phyloP scores from a whole-genome alignment of 2,888 invertebrate species.

The Polyommatus iphigenia region DNA sequence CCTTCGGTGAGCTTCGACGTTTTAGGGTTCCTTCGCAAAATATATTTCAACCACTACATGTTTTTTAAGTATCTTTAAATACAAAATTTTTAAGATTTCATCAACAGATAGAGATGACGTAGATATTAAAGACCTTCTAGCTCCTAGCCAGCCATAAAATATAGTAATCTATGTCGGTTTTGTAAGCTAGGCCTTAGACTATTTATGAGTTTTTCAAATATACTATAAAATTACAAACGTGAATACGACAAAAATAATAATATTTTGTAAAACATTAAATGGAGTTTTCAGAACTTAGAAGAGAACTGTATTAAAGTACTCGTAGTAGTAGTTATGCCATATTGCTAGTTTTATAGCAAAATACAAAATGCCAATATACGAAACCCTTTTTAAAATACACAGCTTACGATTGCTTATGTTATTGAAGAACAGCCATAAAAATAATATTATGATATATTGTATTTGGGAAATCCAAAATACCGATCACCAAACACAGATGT shows the following conservation, averaged over 20 bases:
- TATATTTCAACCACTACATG: neutral
- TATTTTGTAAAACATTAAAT: too few species aligned
- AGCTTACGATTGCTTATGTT: neutral
- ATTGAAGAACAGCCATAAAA: neutral
- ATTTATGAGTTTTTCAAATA: too few species aligned
- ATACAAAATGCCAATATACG: neutral
- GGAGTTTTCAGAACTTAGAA: neutral
- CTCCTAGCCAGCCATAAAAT: too few species aligned
- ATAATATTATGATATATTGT: neutral
- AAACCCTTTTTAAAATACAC: neutral
- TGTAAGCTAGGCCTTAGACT: too few species aligned
- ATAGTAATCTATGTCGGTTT: too few species aligned
- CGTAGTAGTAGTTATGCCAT: too few species aligned
- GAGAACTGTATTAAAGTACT: neutral
- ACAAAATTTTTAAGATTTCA: too few species aligned
- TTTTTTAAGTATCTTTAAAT: too few species aligned
- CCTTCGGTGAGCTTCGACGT: neutral
- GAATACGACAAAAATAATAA: too few species aligned
- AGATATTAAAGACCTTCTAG: too few species aligned
- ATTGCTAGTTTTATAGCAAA: neutral
- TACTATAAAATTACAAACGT: too few species aligned
- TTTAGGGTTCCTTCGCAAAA: neutral
- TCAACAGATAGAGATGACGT: too few species aligned
- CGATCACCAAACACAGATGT: slow-evolving; percentile 15
- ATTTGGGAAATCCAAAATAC: neutral